Evolutionary conservation across 2,888 invertebrate species (phyloP).

Genomic region (Beris chalybata): DNA sequence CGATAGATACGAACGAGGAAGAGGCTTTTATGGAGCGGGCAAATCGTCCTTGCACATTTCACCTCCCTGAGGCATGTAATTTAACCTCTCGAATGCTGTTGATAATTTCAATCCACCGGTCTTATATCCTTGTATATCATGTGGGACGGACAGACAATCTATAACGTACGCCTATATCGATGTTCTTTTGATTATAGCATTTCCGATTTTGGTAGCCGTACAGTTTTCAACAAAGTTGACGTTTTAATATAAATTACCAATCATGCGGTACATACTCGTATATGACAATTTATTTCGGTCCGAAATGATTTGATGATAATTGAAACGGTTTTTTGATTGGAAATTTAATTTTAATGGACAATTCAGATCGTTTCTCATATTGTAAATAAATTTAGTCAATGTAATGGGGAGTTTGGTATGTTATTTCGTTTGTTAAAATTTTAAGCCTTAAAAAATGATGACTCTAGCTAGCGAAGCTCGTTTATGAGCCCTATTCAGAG

Average conservation of each 20-base stretch:
- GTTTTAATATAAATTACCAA: constrained; percentile 24
- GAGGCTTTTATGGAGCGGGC: constrained; percentile 16
- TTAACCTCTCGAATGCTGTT: constrained; percentile 24
- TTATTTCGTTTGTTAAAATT: too few relatives aligned
- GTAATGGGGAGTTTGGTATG: too few relatives aligned
- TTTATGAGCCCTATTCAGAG: too few relatives aligned
- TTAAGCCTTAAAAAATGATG: too few relatives aligned
- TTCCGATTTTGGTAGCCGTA: neutral
- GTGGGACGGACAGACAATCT: neutral
- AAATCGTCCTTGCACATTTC: constrained; percentile 21
- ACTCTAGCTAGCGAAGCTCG: too few relatives aligned
- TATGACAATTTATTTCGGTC: constrained; percentile 13
- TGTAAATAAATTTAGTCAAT: too few relatives aligned
- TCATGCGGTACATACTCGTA: neutral
- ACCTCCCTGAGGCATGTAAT: constrained; percentile 19
- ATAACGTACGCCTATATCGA: neutral
- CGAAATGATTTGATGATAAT: too few relatives aligned
- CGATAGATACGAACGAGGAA: neutral
- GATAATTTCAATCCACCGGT: constrained; percentile 20
- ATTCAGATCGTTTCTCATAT: too few relatives aligned
- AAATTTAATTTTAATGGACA: too few relatives aligned
- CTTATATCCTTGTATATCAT: constrained; percentile 8
- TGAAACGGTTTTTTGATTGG: too few relatives aligned
- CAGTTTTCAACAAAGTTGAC: constrained; percentile 8
- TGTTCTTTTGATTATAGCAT: constrained; percentile 12